These are phyloP conservation scores for Samia ricini DNA, from an alignment of 1,140 invertebrate species.

Conservation along the genomic window DNA sequence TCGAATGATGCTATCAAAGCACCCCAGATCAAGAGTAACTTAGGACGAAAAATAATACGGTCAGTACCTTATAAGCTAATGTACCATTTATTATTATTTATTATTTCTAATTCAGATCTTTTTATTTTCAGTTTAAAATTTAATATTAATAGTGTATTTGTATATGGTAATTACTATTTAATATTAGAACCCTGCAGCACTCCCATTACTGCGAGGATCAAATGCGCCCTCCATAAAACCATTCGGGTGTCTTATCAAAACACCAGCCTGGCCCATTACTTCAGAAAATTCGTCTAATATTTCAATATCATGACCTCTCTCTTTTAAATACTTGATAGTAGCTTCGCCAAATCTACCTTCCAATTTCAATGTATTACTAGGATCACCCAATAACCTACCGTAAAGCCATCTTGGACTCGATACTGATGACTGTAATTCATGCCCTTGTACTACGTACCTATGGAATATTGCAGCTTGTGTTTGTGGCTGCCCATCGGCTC, in stretches of 20 bases:
- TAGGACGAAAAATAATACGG: too few relatives aligned
- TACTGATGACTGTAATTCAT: slow-evolving; percentile 46
- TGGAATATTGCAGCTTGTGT: slow-evolving; percentile 67
- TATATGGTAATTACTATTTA: too few relatives aligned
- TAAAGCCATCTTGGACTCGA: slow-evolving; percentile 60
- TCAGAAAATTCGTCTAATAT: slow-evolving; percentile 41
- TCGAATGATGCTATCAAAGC: too few relatives aligned
- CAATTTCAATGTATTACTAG: slow-evolving; percentile 35
- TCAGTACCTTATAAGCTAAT: too few relatives aligned
- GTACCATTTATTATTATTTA: too few relatives aligned
- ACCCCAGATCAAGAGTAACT: too few relatives aligned
- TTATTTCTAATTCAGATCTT: too few relatives aligned
- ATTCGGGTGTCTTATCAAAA: slow-evolving; percentile 51
- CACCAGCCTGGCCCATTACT: slow-evolving; percentile 51
- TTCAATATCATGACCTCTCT: slow-evolving; percentile 46
- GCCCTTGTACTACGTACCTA: slow-evolving; percentile 56
- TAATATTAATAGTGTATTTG: neutral
- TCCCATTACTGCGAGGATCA: slow-evolving; percentile 57
- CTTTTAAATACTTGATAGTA: slow-evolving; percentile 46
- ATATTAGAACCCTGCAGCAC: slow-evolving; percentile 57
- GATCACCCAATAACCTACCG: slow-evolving; percentile 36
- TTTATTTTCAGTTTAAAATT: neutral
- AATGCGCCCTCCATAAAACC: slow-evolving; percentile 60
- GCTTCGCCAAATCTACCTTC: slow-evolving; percentile 51
- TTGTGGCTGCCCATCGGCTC: slow-evolving; percentile 66